These are phyloP conservation scores for Bombus pascuorum DNA, from an alignment of 1,140 invertebrate genomes.

Conservation along the genomic window DNA sequence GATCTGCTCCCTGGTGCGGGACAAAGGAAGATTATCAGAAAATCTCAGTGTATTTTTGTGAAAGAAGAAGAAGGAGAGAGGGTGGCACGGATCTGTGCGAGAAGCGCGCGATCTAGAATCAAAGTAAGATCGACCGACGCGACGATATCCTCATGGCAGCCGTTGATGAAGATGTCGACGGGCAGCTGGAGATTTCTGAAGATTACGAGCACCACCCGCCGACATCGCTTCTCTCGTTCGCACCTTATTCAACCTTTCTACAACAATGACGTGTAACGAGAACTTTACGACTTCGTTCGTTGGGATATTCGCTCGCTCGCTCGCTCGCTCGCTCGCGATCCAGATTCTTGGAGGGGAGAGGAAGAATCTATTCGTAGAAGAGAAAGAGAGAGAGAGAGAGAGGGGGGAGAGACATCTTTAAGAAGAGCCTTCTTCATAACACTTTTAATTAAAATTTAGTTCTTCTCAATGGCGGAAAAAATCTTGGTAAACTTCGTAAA, in stretches of 20 bases:
- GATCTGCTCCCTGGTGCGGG: slow-evolving; percentile 17
- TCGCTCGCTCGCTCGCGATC: slow-evolving; percentile 12
- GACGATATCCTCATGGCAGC: slow-evolving; percentile 38
- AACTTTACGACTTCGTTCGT: slow-evolving; percentile 54
- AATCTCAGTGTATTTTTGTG: slow-evolving; percentile 49
- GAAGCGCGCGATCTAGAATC: slow-evolving; percentile 51
- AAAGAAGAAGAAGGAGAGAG: background rate
- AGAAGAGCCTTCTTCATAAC: background rate
- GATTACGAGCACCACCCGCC: slow-evolving; percentile 55
- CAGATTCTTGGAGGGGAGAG: background rate
- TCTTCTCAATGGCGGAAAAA: background rate
- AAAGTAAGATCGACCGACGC: slow-evolving; percentile 42
- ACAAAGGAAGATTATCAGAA: slow-evolving; percentile 44
- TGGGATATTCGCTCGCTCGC: slow-evolving; percentile 35
- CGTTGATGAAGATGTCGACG: slow-evolving; percentile 64
- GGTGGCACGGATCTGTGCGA: background rate
- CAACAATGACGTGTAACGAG: slow-evolving; percentile 65
- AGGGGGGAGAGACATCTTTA: background rate
- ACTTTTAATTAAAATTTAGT: background rate
- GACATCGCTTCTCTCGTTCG: slow-evolving; percentile 56
- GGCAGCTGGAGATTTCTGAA: slow-evolving; percentile 63
- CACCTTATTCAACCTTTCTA: slow-evolving; percentile 55
- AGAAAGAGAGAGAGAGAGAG: background rate
- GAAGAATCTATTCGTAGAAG: too few relatives aligned
- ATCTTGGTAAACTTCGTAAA: background rate